Evolutionary conservation across 2,797 vertebrate genomes (phyloP).

Genomic region (Pagetopsis macropterus): DNA sequence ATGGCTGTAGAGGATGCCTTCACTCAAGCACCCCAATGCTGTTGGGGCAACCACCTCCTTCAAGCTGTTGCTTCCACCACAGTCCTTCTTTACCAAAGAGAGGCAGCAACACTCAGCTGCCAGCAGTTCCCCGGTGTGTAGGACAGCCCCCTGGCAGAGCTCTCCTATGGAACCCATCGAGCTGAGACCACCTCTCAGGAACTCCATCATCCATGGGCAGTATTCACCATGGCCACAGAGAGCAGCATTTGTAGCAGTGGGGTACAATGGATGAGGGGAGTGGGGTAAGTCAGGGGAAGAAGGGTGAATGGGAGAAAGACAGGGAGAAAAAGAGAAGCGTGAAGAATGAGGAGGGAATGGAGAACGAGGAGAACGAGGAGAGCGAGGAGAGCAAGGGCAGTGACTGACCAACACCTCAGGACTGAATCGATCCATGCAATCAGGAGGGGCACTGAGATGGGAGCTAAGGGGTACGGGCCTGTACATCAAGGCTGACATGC

Average conservation of each 20-base stretch:
- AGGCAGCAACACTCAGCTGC: constrained; percentile 55
- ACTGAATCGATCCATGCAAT: constrained; percentile 28
- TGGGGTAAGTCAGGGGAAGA: constrained; percentile 14
- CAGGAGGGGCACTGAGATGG: constrained; percentile 18
- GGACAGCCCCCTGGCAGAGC: constrained; percentile 61
- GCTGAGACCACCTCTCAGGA: constrained; percentile 52
- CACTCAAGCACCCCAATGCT: not conserved
- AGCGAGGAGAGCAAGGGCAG: constrained; percentile 34
- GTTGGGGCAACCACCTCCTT: constrained; percentile 54
- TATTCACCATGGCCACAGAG: constrained; percentile 52
- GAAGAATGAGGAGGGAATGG: constrained; percentile 27
- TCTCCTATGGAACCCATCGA: constrained; percentile 57
- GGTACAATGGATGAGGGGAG: constrained; percentile 10
- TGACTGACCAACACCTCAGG: constrained; percentile 15
- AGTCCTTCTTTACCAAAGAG: constrained; percentile 54
- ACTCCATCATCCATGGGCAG: constrained; percentile 64
- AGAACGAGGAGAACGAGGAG: constrained; percentile 28
- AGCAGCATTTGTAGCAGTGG: not conserved
- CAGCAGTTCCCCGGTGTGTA: constrained; percentile 58
- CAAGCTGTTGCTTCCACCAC: constrained; percentile 34
- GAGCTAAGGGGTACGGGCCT: constrained; percentile 18
- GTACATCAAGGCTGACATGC: constrained; percentile 30
- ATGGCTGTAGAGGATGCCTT: constrained; percentile 31
- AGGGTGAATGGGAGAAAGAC: constrained; percentile 39
- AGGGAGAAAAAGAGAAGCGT: constrained; percentile 16